Percentiles rank a stretch among this genome's conserved stretches.
These are phyloP conservation scores for Aphis craccivora DNA, from an alignment of 1,140 invertebrate species.

Conservation along the genomic window DNA sequence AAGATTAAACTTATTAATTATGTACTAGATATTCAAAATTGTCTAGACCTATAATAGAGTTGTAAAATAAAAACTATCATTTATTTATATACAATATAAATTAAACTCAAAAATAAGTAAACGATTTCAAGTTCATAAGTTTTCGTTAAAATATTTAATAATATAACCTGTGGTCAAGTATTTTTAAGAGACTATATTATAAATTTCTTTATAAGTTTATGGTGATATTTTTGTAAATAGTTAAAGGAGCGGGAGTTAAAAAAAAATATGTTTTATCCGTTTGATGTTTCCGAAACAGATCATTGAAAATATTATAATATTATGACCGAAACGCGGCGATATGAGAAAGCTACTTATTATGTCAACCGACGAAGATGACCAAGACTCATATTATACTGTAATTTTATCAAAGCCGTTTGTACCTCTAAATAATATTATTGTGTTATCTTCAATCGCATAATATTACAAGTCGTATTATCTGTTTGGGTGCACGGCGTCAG, in stretches of 20 bases:
- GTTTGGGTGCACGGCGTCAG: conserved; percentile 13
- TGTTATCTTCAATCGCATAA: not conserved
- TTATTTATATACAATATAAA: not conserved
- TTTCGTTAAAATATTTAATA: too few relatives aligned
- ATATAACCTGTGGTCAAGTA: not conserved
- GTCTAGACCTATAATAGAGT: too few relatives aligned
- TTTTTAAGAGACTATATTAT: not conserved
- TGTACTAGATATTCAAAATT: too few relatives aligned
- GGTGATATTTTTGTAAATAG: not conserved
- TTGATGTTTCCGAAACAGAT: not conserved
- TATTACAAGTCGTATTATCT: not conserved
- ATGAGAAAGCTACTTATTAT: not conserved
- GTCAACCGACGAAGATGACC: not conserved
- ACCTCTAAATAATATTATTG: not conserved
- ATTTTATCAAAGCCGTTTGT: not conserved
- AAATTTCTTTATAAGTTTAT: not conserved
- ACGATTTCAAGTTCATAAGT: not conserved
- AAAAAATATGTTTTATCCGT: not conserved
- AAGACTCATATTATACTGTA: not conserved
- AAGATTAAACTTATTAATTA: too few relatives aligned
- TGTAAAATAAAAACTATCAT: not conserved
- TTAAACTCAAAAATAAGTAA: not conserved
- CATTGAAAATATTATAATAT: not conserved
- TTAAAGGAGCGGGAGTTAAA: not conserved
- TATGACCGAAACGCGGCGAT: not conserved